Conservation (phyloP, 2,888 invertebrate genomes). For the Cordilura impudica region DNA sequence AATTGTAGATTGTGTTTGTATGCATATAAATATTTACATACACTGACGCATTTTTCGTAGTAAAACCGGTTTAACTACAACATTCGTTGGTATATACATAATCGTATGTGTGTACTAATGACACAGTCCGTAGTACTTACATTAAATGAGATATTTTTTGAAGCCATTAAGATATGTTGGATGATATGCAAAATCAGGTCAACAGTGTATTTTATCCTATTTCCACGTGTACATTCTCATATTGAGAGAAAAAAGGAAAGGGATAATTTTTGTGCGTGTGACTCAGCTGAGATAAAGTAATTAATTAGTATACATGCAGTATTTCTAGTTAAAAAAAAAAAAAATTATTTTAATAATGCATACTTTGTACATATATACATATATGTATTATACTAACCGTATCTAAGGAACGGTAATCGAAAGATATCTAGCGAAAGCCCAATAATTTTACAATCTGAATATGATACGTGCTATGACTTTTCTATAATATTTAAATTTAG, state of each 20-base stretch:
- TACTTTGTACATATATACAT: no score
- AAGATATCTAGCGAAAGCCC: no score
- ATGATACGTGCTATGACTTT: no score
- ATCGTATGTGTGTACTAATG: constrained; percentile 14
- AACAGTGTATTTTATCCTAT: constrained; percentile 39
- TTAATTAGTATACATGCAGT: neutral
- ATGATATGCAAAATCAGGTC: constrained; percentile 51
- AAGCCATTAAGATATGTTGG: constrained; percentile 40
- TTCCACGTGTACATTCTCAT: neutral
- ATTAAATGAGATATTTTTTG: constrained; percentile 31
- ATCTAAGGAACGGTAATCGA: no score
- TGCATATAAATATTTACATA: neutral
- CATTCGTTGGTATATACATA: neutral
- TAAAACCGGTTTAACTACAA: no score
- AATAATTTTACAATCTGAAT: no score
- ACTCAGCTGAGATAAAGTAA: constrained; percentile 4
- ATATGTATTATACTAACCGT: no score
- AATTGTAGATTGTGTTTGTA: neutral
- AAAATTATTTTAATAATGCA: no score
- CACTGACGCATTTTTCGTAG: no score
- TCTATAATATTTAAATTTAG: no score
- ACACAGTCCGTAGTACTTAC: constrained; percentile 29
- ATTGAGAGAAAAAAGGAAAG: constrained; percentile 15
- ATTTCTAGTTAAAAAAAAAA: neutral
- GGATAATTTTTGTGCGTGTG: constrained; percentile 11